phyloP scores from a whole-genome alignment of 2,888 invertebrate genomes.

The Caenorhabditis sp. region DNA sequence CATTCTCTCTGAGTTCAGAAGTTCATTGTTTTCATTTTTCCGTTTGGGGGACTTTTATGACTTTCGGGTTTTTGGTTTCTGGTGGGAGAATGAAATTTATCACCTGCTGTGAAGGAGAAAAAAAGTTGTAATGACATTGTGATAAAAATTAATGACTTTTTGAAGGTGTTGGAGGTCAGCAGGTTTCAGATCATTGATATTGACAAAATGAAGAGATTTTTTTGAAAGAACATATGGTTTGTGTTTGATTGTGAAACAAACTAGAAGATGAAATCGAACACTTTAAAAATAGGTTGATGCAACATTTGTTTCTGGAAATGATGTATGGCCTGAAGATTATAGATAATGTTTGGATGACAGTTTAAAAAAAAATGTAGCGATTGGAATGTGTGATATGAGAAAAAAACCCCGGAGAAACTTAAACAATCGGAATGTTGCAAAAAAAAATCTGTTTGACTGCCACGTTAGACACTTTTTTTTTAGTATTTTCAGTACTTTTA shows the following conservation, averaged over 20 bases:
- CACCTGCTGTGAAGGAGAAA: background rate
- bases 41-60: constrained; percentile 5
- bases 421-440: no score
- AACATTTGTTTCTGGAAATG: no score
- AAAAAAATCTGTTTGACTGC: no score
- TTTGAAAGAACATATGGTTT: background rate
- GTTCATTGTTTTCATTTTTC: background rate
- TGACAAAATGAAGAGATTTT: background rate
- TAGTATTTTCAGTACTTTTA: no score
- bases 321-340: no score
- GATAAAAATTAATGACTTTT: background rate
- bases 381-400: no score
- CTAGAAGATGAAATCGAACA: no score
- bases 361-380: no score
- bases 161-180: background rate
- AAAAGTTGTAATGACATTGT: background rate
- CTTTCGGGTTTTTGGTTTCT: background rate
- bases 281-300: no score
- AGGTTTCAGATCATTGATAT: background rate
- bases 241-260: background rate
- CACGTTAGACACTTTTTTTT: no score
- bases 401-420: no score
- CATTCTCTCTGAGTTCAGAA: constrained; percentile 3
- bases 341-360: no score
- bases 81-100: background rate